A percentile compares a stretch with the other conserved stretches of the same genome.
These are phyloP conservation scores for Trissoscelio sp. DNA, from an alignment of 2,888 invertebrate species.

Conservation along the genomic window DNA sequence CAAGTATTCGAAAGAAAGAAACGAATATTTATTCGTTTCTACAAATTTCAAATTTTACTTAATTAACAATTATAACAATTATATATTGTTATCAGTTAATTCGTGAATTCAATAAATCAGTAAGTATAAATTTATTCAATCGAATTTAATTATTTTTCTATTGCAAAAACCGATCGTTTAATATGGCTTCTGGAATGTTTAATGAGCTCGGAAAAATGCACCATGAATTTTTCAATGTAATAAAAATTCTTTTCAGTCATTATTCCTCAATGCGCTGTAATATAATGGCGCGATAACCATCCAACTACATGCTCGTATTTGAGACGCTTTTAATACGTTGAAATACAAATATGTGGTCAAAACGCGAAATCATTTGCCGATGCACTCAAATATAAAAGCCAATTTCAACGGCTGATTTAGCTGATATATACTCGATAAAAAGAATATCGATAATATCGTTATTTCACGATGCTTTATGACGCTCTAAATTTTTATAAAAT, in stretches of 20 bases:
- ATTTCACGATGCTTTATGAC: constrained; percentile 2
- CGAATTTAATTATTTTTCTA: background rate
- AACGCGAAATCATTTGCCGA: constrained; percentile 13
- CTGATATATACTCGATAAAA: constrained; percentile 22
- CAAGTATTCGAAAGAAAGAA: background rate
- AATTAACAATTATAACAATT: no score
- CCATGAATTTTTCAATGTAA: constrained; percentile 38
- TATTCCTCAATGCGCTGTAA: constrained; percentile 13
- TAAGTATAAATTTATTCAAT: background rate
- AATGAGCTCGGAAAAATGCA: constrained; percentile 19
- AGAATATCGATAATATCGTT: constrained; percentile 11
- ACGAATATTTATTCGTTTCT: no score
- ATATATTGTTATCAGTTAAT: no score
- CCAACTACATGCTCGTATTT: constrained; percentile 15
- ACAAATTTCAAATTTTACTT: no score
- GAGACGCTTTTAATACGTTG: no score
- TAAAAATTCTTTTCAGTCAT: constrained; percentile 26
- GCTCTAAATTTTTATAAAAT: constrained; percentile 11
- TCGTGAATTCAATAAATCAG: no score
- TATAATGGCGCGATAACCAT: background rate
- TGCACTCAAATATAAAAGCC: constrained; percentile 6
- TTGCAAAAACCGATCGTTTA: constrained; percentile 4
- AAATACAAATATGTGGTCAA: no score
- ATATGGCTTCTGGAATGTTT: constrained; percentile 18
- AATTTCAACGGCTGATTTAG: constrained; percentile 32